Evolutionary conservation across 1,140 invertebrate species (phyloP), one percentile per base, ranked within the genome.

Genomic region (Drosophila pruinosa): DNA sequence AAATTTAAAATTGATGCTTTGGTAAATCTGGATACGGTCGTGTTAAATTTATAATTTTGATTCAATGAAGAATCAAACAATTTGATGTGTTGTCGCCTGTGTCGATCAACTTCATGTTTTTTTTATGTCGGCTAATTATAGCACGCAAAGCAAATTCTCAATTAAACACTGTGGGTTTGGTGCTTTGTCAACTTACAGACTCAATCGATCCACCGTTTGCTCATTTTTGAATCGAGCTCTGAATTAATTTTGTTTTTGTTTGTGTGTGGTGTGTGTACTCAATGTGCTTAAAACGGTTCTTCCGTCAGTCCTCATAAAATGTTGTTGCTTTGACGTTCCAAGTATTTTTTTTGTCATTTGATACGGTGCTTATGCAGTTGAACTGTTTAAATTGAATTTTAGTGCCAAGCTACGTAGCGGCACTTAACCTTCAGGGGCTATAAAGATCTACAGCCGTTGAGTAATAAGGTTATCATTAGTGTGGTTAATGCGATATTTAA

Each of bases 381-480:
- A 24, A 38, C 31, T 21, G 31, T 38, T 21, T 10, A 36, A 26
- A 54, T 38, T 34, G 19, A 38, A 8, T 56, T 56, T 17, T n/a
- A 43, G 36, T 56, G n/a, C n/a, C n/a, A n/a, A n/a, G n/a, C n/a
- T 17, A 7, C 4, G 26, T 21, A 4, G 6, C 36, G 1, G 6
- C 21, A 12, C 19, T n/a, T n/a, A 21, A 58, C 63, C 34, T 58
- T 58, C 43, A 31, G 10, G 5, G 22, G 45, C 45, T 28, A 48
- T 19, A 17, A 19, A 48, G 14, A 15, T 14, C 17, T 12, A 12
- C 12, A 59, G 43, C 21, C 21, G 19, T 12, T 15, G 34, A 15
- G 21, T 15, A 34, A 15, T 59, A 68, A 65, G 15, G 21, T 57
- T 57, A 39, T 17, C 22, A 52, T 43, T 52, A 36, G 34, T 8